These are phyloP conservation scores for Euplexia lucipara DNA, from an alignment of 2,888 invertebrate species.

Conservation along the genomic window DNA sequence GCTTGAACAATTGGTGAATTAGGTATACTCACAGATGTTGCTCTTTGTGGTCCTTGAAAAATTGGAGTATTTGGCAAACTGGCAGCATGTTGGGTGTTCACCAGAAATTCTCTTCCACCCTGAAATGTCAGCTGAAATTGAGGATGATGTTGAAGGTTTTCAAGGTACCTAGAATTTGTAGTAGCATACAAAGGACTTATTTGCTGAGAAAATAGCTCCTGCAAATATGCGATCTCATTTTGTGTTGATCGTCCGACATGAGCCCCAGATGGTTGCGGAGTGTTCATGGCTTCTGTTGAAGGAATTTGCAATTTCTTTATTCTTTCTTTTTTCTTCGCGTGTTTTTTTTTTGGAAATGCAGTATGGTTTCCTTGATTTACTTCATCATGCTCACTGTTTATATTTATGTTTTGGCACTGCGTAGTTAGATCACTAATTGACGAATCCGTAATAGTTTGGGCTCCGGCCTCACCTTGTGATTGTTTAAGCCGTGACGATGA, in stretches of 20 bases:
- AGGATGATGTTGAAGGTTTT: slow-evolving; percentile 83
- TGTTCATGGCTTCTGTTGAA: slow-evolving; percentile 57
- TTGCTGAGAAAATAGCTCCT: slow-evolving; percentile 77
- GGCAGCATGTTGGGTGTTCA: slow-evolving; percentile 61
- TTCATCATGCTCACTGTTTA: slow-evolving; percentile 67
- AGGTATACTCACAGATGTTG: slow-evolving; percentile 65
- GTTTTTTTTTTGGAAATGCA: slow-evolving; percentile 73
- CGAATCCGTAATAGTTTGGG: slow-evolving; percentile 55
- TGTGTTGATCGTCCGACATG: slow-evolving; percentile 51
- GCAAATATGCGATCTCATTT: slow-evolving; percentile 69
- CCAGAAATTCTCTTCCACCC: slow-evolving; percentile 43
- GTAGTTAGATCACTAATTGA: slow-evolving; percentile 63
- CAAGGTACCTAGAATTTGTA: slow-evolving; percentile 81
- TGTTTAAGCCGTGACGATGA: slow-evolving; percentile 56
- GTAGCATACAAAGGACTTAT: slow-evolving; percentile 78
- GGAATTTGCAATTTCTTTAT: slow-evolving; percentile 77
- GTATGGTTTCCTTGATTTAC: slow-evolving; percentile 62
- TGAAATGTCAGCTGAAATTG: slow-evolving; percentile 77
- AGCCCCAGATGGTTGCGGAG: slow-evolving; percentile 60
- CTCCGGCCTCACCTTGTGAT: slow-evolving; percentile 49
- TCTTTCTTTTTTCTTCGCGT: slow-evolving; percentile 78
- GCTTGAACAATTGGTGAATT: slow-evolving; percentile 66
- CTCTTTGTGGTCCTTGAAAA: slow-evolving; percentile 49
- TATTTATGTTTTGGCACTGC: slow-evolving; percentile 67
- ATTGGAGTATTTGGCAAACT: slow-evolving; percentile 75